Conservation (phyloP, 2,888 invertebrate species). For the Heteromyza rotundicornis region DNA sequence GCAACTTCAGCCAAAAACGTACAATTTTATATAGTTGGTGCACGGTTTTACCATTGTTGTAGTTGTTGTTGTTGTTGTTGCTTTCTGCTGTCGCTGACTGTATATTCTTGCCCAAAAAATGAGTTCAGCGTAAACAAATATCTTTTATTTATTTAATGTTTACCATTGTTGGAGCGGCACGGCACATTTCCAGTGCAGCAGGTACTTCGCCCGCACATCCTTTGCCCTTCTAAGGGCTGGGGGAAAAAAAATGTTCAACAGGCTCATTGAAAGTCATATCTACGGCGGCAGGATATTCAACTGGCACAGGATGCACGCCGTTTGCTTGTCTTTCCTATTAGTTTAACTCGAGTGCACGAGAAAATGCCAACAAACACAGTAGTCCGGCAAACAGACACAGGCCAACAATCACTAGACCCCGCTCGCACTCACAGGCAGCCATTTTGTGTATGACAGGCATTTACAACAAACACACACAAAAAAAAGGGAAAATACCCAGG, state of each 20-base stretch:
- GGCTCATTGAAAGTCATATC: not conserved
- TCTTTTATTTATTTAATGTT: not conserved
- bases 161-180: too few species aligned
- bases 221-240: too few species aligned
- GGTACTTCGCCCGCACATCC: not conserved
- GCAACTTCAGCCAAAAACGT: slow-evolving; percentile 40
- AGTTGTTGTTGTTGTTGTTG: too few species aligned
- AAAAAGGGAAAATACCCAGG: too few species aligned
- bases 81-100: too few species aligned
- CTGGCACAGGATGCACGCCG: slow-evolving; percentile 19
- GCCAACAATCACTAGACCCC: not conserved
- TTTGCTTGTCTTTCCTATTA: slow-evolving; percentile 34
- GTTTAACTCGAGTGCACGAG: slow-evolving; percentile 29
- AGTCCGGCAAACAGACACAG: not conserved
- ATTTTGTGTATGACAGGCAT: too few species aligned
- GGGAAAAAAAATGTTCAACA: not conserved
- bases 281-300: not conserved
- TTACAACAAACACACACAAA: too few species aligned
- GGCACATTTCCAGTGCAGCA: not conserved
- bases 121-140: not conserved
- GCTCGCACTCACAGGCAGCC: too few species aligned
- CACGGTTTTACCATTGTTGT: too few species aligned
- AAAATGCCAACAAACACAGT: slow-evolving; percentile 13
- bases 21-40: too few species aligned
- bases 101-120: not conserved